phyloP scores from a whole-genome alignment of 2,888 invertebrate species.

The Leptinotarsa juncta region DNA sequence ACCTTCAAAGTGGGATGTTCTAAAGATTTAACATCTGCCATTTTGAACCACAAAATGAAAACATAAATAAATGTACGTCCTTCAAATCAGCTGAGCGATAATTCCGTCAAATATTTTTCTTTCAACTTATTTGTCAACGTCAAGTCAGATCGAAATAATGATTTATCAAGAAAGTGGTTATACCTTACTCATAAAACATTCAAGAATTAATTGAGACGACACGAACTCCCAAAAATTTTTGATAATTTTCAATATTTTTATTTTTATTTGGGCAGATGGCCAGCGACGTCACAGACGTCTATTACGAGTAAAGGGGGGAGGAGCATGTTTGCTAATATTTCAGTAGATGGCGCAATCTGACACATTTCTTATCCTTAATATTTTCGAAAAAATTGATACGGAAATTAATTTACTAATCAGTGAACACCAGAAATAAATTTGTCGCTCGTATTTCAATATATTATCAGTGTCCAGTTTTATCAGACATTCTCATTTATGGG shows the following conservation, averaged over 20 bases:
- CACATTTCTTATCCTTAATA: too few relatives aligned
- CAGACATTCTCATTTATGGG: too few relatives aligned
- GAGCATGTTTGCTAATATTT: too few relatives aligned
- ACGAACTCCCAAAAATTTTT: background rate
- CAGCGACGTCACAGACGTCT: background rate
- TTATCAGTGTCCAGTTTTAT: too few relatives aligned
- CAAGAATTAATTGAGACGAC: too few relatives aligned
- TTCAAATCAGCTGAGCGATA: slow-evolving; percentile 36
- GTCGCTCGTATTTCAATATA: too few relatives aligned
- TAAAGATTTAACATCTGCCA: slow-evolving; percentile 93
- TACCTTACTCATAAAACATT: too few relatives aligned
- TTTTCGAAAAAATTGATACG: too few relatives aligned
- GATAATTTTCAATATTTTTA: slow-evolving; percentile 1
- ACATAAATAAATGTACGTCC: slow-evolving; percentile 48
- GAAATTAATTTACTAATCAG: too few relatives aligned
- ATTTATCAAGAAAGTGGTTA: background rate
- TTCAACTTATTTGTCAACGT: slow-evolving; percentile 15
- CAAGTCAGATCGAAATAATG: background rate
- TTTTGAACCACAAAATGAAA: slow-evolving; percentile 63
- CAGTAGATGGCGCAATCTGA: too few relatives aligned
- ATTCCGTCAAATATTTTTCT: slow-evolving; percentile 16
- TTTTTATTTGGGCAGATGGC: background rate
- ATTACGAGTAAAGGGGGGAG: background rate
- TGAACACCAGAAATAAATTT: too few relatives aligned
- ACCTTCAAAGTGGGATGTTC: slow-evolving; percentile 97